phyloP scores from a whole-genome alignment of 1,140 invertebrate genomes.

The Elymnias hypermnestra region DNA sequence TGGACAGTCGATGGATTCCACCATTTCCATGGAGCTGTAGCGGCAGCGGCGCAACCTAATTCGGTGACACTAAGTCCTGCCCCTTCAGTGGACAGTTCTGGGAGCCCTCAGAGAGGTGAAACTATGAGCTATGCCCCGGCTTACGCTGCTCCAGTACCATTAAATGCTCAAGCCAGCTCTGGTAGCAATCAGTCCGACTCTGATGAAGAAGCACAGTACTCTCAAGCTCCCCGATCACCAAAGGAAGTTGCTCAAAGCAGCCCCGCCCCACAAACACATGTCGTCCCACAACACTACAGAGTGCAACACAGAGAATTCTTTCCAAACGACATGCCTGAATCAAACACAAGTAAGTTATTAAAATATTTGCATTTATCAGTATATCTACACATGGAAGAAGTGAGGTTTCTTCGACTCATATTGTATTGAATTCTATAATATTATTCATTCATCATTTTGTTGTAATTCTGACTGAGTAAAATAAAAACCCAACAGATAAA shows the following conservation, averaged over 20 bases:
- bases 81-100: conserved; percentile 91
- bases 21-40: conserved; percentile 78
- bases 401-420: too few species aligned
- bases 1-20: conserved; percentile 80
- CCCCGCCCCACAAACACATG: conserved; percentile 56
- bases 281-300: conserved; percentile 57
- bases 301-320: conserved; percentile 82
- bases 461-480: too few species aligned
- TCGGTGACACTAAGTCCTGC: conserved; percentile 93
- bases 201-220: conserved; percentile 81
- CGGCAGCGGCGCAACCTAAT: conserved; percentile 83
- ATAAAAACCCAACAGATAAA: too few species aligned
- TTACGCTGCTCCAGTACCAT: conserved; percentile 82
- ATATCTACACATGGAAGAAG: too few species aligned
- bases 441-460: too few species aligned
- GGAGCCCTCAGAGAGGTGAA: conserved; percentile 86
- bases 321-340: conserved; percentile 84
- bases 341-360: conserved; percentile 84
- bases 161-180: conserved; percentile 66
- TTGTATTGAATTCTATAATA: too few species aligned
- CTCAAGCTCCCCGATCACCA: conserved; percentile 54
- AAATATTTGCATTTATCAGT: conserved; percentile 1
- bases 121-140: conserved; percentile 87
- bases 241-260: conserved; percentile 65
- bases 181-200: conserved; percentile 86